Base-by-base conservation (phyloP, 2,797 vertebrate species). In the Microcaecilia unicolor region DNA sequence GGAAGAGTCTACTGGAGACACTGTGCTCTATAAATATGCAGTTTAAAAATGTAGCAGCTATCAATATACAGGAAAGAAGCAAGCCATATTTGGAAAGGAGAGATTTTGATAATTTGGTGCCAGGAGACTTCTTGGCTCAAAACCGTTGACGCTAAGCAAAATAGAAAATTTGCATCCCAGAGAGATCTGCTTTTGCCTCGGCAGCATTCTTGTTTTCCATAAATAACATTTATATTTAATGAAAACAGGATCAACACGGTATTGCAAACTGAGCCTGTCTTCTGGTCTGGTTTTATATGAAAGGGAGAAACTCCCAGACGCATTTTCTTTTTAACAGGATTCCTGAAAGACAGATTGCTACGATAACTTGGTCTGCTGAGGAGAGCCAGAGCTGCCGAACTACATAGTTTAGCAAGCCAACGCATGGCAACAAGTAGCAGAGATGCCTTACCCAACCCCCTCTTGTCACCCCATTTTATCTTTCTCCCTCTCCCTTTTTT, bases 171-270 rank as follows among this genome's bases (percentile, higher is more conserved):
- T 28, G 32, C 13, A 55, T 28, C 41, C 33, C 4, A 29, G 28
- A 48, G 19, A 21, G 33, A 46, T 7, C 41, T 22, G 11, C 22
- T 3, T 46, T 53, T 54, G 28, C 21, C 49, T 56, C 35, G 37
- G 18, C 14, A 54, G 37, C 15, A 38, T 9, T 34, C 35, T 41
- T 49, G 28, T 20, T 52, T 61, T 50, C 41, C 27, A 46, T 14
- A 31, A 64, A 44, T 33, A 51, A 55, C 30, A 52, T 53, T 61
- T 48, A 61, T 52, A 34, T 52, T 60, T 52, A 62, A 40, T 48
- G 55, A 60, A 61, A 57, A 40, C 14, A 30, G 38, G 38, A 52
- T 60, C 60, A 60, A 40, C 33, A 34, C 29, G 41, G 25, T 28
- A 42, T 42, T 61, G 37, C 62, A 61, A 61, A 57, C 10, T 34